A percentile compares a stretch with the other conserved stretches of the same genome.
Evolutionary conservation across 2,113 vertebrate genomes (phyloP).

Genomic region (Craseonycteris thonglongyai): DNA sequence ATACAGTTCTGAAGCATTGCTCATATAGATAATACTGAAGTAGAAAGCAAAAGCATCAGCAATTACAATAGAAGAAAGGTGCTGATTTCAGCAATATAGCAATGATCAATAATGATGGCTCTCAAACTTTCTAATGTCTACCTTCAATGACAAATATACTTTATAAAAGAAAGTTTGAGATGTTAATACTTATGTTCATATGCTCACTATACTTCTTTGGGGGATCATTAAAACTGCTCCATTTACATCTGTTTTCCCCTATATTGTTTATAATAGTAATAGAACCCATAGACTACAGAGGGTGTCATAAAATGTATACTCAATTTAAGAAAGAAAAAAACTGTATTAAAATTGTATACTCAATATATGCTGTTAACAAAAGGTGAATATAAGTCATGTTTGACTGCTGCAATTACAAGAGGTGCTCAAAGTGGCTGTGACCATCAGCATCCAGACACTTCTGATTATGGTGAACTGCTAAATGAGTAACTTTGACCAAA

Average conservation of each 20-base stretch:
- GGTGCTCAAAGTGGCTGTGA: no score
- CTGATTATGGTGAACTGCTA: no score
- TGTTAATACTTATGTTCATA: background rate
- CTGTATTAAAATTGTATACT: no score
- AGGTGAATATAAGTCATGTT: no score
- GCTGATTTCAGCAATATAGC: background rate
- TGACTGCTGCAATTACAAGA: no score
- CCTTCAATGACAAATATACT: background rate
- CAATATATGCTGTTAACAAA: no score
- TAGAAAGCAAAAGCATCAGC: background rate
- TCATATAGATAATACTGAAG: background rate
- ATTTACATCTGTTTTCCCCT: background rate
- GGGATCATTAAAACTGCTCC: background rate
- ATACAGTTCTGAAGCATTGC: background rate
- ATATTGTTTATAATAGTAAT: background rate
- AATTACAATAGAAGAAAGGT: background rate
- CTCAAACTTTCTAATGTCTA: background rate
- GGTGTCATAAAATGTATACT: no score
- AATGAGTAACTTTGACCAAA: no score
- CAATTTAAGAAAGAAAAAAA: no score
- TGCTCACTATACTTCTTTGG: background rate
- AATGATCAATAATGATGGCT: background rate
- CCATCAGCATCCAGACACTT: no score
- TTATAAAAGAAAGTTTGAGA: background rate
- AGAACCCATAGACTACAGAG: background rate